These are phyloP conservation scores for Notoglanidium macrostoma DNA, from an alignment of 2,797 vertebrate genomes.

Conservation along the genomic window DNA sequence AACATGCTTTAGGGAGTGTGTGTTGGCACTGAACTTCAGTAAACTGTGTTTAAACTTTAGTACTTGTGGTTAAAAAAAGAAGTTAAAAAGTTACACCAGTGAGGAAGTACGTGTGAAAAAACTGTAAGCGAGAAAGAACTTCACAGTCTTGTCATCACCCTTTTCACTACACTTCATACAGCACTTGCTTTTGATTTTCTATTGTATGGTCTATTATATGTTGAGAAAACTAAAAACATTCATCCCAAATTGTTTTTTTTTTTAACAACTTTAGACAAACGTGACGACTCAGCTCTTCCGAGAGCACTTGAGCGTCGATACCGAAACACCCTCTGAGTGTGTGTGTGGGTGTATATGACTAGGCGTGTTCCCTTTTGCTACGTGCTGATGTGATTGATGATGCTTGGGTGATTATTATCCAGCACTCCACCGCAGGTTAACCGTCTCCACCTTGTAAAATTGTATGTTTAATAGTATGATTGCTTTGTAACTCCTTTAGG, in stretches of 20 bases:
- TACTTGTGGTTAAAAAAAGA: slow-evolving; percentile 7
- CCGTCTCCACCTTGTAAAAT: slow-evolving; percentile 21
- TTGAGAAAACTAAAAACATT: neutral
- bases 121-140: neutral
- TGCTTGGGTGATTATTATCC: slow-evolving; percentile 25
- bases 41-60: slow-evolving; percentile 8
- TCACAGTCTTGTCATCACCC: neutral
- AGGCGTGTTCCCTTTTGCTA: slow-evolving; percentile 29
- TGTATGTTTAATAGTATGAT: neutral
- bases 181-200: neutral
- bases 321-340: slow-evolving; percentile 19
- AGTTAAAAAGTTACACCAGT: neutral
- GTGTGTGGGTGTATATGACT: slow-evolving; percentile 30
- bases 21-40: slow-evolving; percentile 12
- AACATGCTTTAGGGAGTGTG: slow-evolving; percentile 4
- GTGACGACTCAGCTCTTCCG: neutral
- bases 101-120: neutral
- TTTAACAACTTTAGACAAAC: neutral
- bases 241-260: neutral
- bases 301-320: slow-evolving; percentile 19
- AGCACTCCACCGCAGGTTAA: slow-evolving; percentile 1
- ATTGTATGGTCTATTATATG: neutral
- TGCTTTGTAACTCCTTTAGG: neutral
- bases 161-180: neutral
- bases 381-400: slow-evolving; percentile 24